These are phyloP conservation scores for Dicentrarchus labrax DNA, from an alignment of 2,113 vertebrate species.

Conservation along the genomic window DNA sequence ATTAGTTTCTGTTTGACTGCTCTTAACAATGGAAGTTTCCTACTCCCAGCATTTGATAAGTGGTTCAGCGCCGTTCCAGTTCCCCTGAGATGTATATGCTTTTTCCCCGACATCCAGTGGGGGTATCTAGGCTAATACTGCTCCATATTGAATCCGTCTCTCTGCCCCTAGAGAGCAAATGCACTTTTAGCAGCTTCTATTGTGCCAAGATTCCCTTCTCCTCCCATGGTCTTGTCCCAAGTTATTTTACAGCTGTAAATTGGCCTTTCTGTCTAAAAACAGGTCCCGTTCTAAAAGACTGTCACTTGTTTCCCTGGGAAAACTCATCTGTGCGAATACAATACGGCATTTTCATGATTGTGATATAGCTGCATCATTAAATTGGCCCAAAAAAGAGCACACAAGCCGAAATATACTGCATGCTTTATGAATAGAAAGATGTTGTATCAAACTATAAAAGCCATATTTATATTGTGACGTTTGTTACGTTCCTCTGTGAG, in stretches of 20 bases:
- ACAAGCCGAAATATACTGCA: background rate
- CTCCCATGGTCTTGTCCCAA: slow-evolving; percentile 3
- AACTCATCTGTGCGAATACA: background rate
- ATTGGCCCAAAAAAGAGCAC: background rate
- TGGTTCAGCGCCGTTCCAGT: slow-evolving; percentile 34
- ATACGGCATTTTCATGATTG: background rate
- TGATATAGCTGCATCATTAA: background rate
- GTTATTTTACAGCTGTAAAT: slow-evolving; percentile 45
- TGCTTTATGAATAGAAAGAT: background rate
- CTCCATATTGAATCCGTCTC: slow-evolving; percentile 61
- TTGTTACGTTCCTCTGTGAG: background rate
- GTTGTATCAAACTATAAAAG: background rate
- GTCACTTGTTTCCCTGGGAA: slow-evolving; percentile 22
- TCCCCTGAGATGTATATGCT: slow-evolving; percentile 50
- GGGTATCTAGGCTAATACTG: slow-evolving; percentile 71
- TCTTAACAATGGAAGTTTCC: slow-evolving; percentile 39
- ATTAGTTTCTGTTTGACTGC: slow-evolving; percentile 27
- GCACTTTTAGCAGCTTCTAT: slow-evolving; percentile 50
- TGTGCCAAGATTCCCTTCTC: slow-evolving; percentile 52
- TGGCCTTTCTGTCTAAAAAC: slow-evolving; percentile 35
- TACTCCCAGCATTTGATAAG: slow-evolving; percentile 51
- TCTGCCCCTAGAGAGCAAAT: slow-evolving; percentile 51
- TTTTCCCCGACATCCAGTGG: slow-evolving; percentile 57
- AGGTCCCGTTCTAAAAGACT: slow-evolving; percentile 12
- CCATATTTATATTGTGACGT: background rate